A percentile compares a stretch with the other conserved stretches of the same genome.
Evolutionary conservation across 2,888 invertebrate species (phyloP).

Genomic region (Brenthis ino): DNA sequence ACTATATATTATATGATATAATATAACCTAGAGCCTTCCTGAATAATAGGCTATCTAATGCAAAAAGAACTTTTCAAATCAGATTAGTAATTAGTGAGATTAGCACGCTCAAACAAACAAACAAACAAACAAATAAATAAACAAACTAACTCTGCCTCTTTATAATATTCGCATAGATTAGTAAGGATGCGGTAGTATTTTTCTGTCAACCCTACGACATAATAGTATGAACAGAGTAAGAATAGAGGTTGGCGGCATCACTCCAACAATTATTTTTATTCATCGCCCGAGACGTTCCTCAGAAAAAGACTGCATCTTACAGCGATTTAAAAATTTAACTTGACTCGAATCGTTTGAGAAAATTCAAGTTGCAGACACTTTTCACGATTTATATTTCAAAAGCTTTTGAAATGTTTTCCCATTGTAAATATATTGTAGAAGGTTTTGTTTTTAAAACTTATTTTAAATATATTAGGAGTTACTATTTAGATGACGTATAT

Average conservation of each 20-base stretch:
- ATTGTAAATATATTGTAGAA: slow-evolving; percentile 8
- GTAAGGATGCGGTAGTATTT: neutral
- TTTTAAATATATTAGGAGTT: too few species aligned
- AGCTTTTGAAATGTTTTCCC: slow-evolving; percentile 18
- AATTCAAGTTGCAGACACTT: slow-evolving; percentile 21
- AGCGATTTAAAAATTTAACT: slow-evolving; percentile 42
- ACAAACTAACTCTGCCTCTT: too few species aligned
- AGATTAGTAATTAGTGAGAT: too few species aligned
- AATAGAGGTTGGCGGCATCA: slow-evolving; percentile 60
- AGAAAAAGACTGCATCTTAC: slow-evolving; percentile 42
- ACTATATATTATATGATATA: too few species aligned
- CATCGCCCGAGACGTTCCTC: slow-evolving; percentile 49
- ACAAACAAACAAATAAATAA: too few species aligned
- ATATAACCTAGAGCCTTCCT: too few species aligned
- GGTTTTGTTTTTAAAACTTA: neutral
- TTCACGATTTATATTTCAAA: slow-evolving; percentile 21
- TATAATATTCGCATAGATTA: too few species aligned
- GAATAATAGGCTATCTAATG: too few species aligned
- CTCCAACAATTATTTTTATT: slow-evolving; percentile 74
- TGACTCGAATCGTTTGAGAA: slow-evolving; percentile 23
- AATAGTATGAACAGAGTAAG: slow-evolving; percentile 53
- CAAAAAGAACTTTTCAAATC: too few species aligned
- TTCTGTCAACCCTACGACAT: slow-evolving; percentile 55
- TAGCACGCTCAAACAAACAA: too few species aligned
- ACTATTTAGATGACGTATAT: too few species aligned